Base-by-base conservation (phyloP, 2,797 vertebrate genomes). In the Aphelocoma californica region DNA sequence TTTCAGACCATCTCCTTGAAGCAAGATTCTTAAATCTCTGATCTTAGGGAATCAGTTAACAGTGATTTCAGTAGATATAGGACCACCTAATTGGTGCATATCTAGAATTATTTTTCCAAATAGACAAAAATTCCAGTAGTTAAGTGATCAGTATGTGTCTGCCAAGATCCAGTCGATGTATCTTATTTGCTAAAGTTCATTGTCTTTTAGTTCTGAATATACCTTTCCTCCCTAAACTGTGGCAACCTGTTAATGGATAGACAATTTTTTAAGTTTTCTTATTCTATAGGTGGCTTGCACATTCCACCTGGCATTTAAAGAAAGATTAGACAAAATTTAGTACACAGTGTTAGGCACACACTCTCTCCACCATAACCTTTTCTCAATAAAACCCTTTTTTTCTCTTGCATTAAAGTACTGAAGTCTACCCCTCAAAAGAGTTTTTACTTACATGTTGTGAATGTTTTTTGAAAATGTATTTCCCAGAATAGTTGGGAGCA, bases 261-360 rank as follows among this genome's bases (percentile, higher is more conserved):
- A 51, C 15, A 48, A 15, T 36, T 64, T 71, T 64, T 71, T 1
- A 73, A 14, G 42, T 78, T 72, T 61, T 32, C 24, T 67, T 79
- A 21, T 51, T 64, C 48, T 62, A 0, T 14, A 61, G 12, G 12
- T 16, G 66, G 31, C 8, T 71, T 79, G 34, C 18, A 51, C 26
- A 21, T 67, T 81, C 40, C 25, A 18, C 23, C 38, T 57, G 24
- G 9, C 7, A n/a, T 62, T 70, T 67, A 45, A 78, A 62, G 26
- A 81, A 77, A 42, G 8, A 10, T 26, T 50, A 36, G 48, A 42
- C 56, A 81, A 70, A 66, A 86, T 69, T 50, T 62, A 54, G 16
- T 34, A 24, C 12, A 14, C 10, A 10, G 0, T 69, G 14, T 32
- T 54, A 54, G 0, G 0, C 28, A 69, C 21, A 65, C 42, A 47